Evolutionary conservation across 2,797 vertebrate genomes (phyloP).

Genomic region (Kryptolebias ocellatus): DNA sequence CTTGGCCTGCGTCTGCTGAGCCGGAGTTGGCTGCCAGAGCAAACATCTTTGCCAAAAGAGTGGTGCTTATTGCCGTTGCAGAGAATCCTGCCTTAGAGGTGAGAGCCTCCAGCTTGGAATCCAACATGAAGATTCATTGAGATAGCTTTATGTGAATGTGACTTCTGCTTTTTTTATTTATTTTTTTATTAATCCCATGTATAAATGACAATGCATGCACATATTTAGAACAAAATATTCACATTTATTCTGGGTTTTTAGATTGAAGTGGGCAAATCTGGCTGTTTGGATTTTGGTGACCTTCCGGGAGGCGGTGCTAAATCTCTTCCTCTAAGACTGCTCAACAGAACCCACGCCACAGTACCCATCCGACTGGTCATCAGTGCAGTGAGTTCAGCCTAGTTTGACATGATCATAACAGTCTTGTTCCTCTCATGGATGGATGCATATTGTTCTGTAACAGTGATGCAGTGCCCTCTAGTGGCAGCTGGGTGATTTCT

Average conservation of each 20-base stretch:
- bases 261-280: conserved; percentile 85
- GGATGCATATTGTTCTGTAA: not conserved
- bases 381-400: conserved; percentile 88
- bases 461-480: conserved; percentile 5
- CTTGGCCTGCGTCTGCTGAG: conserved; percentile 94
- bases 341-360: conserved; percentile 89
- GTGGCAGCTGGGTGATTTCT: conserved; percentile 11
- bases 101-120: conserved; percentile 6
- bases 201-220: not conserved
- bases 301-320: conserved; percentile 86
- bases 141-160: not conserved
- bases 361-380: conserved; percentile 93
- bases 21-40: conserved; percentile 83
- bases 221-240: not conserved
- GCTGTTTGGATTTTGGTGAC: conserved; percentile 92
- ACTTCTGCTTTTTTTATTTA: not conserved
- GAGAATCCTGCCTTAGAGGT: conserved; percentile 92
- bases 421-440: not conserved
- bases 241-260: conserved; percentile 58
- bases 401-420: not conserved
- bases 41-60: conserved; percentile 87
- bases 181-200: too few relatives aligned
- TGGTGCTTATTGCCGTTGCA: conserved; percentile 89
- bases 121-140: not conserved
- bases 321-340: conserved; percentile 89